These are phyloP conservation scores for Ceyx erithaca DNA, from an alignment of 2,797 vertebrate species.

Conservation along the genomic window DNA sequence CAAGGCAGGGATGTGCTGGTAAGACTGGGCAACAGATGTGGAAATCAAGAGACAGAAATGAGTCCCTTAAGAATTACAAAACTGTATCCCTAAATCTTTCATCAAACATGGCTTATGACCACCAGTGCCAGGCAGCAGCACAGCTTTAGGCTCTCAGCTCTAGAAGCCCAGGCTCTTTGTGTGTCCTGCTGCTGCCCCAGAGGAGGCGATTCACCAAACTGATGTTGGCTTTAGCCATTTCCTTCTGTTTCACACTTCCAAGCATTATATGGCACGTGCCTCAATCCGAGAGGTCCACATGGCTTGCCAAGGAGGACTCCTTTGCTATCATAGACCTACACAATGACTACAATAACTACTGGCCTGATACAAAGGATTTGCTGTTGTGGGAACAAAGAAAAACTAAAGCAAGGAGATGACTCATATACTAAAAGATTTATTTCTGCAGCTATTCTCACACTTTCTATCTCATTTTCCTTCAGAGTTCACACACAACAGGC, in stretches of 20 bases:
- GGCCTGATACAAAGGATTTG: background rate
- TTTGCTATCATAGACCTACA: background rate
- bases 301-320: background rate
- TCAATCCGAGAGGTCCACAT: background rate
- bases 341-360: background rate
- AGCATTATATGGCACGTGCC: background rate
- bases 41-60: background rate
- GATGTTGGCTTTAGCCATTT: background rate
- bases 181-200: background rate
- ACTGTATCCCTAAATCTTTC: background rate
- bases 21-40: background rate
- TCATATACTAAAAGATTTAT: rapidly evolving
- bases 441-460: background rate
- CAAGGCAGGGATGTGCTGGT: rapidly evolving
- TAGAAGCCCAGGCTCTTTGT: background rate
- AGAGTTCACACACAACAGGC: background rate
- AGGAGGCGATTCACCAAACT: background rate
- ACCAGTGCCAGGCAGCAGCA: background rate
- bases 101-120: background rate
- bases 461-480: background rate
- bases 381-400: background rate
- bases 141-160: background rate
- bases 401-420: background rate
- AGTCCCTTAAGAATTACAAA: background rate
- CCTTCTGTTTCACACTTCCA: background rate